phyloP scores from a whole-genome alignment of 2,113 vertebrate genomes.

The Fregata magnificens region DNA sequence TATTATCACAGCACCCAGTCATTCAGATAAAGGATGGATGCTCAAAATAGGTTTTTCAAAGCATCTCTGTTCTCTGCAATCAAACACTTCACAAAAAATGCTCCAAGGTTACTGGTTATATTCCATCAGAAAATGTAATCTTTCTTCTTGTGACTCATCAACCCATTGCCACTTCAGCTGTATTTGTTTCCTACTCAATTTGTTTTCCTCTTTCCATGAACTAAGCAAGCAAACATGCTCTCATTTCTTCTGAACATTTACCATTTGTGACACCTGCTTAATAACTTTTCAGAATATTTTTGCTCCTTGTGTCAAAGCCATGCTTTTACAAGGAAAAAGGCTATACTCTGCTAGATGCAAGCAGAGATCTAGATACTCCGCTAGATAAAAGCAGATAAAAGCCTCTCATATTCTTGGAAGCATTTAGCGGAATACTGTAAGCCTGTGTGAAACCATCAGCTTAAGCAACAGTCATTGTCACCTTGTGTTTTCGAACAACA shows the following conservation, averaged over 20 bases:
- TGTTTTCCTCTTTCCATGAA: not conserved
- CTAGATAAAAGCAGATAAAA: not conserved
- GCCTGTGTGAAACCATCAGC: not conserved
- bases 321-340: not conserved
- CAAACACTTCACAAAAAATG: not conserved
- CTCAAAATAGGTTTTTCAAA: conserved; percentile 1
- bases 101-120: not conserved
- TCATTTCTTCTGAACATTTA: not conserved
- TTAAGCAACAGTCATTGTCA: not conserved
- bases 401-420: not conserved
- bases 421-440: not conserved
- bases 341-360: not conserved
- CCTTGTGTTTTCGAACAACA: not conserved
- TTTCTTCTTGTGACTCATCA: not conserved
- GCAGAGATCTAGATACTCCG: not conserved
- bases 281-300: not conserved
- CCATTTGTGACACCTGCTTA: not conserved
- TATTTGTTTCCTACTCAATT: not conserved
- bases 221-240: not conserved
- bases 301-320: not conserved
- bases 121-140: not conserved
- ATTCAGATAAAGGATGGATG: not conserved
- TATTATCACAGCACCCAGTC: not conserved
- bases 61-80: not conserved
- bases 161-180: not conserved